Evolutionary conservation across 2,888 invertebrate genomes (phyloP).

Genomic region (Strigamia crassipes): DNA sequence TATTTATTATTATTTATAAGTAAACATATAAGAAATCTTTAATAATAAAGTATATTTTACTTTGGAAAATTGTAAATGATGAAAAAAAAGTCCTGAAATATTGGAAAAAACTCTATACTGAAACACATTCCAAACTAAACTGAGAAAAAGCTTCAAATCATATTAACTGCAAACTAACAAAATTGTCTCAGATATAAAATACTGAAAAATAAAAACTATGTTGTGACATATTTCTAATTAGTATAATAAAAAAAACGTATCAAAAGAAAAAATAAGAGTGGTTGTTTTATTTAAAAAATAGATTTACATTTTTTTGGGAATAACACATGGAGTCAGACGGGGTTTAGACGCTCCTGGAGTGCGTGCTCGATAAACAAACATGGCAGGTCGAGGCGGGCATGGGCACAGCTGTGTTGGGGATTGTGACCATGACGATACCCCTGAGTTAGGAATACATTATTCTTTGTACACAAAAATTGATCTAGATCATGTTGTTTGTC

Average conservation of each 20-base stretch:
- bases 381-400: constrained; percentile 47
- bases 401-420: constrained; percentile 67
- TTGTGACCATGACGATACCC: constrained; percentile 67
- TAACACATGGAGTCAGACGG: no score
- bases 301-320: no score
- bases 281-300: no score
- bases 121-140: neutral
- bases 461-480: constrained; percentile 90
- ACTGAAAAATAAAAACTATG: neutral
- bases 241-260: neutral
- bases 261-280: no score
- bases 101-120: neutral
- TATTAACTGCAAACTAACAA: neutral
- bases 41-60: no score
- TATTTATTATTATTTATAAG: no score
- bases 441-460: constrained; percentile 76
- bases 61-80: neutral
- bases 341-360: no score
- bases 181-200: neutral
- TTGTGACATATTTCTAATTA: constrained; percentile 25
- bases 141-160: no score
- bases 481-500: constrained; percentile 79
- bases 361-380: no score
- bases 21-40: no score
- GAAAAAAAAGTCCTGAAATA: neutral